These are phyloP conservation scores for Serinus canaria DNA, from an alignment of 2,113 vertebrate genomes.

Conservation along the genomic window DNA sequence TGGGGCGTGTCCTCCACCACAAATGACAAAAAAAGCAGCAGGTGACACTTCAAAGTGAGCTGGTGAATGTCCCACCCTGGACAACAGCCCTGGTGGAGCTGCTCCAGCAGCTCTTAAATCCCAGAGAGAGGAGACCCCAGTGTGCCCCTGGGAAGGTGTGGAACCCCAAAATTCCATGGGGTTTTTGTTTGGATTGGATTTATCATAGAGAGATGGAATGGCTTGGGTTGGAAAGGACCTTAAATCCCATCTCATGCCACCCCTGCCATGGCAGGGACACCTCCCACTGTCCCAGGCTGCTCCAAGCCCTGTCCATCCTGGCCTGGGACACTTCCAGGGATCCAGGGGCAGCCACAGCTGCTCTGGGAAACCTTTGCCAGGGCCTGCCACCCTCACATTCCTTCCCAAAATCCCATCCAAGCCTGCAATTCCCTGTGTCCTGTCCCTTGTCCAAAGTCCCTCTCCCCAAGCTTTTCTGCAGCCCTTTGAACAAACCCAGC, in stretches of 20 bases:
- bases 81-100: neutral
- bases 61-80: rapidly evolving
- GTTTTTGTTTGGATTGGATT: neutral
- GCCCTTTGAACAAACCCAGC: neutral
- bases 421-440: neutral
- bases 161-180: neutral
- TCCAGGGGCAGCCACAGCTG: neutral
- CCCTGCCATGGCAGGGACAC: neutral
- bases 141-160: rapidly evolving
- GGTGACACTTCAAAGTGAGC: neutral
- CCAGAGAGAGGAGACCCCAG: neutral
- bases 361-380: neutral
- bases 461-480: neutral
- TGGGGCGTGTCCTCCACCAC: neutral
- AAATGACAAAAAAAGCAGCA: neutral
- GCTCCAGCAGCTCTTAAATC: neutral
- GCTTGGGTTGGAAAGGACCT: neutral
- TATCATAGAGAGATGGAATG: rapidly evolving
- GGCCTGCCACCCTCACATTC: rapidly evolving
- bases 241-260: rapidly evolving
- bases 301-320: rapidly evolving
- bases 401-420: neutral
- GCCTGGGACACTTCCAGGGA: neutral
- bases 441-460: rapidly evolving
- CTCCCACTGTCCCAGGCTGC: rapidly evolving